Evolutionary conservation across 2,888 invertebrate genomes (phyloP), one percentile per base, ranked within the genome.

Genomic region (Dexiosoma caninum): DNA sequence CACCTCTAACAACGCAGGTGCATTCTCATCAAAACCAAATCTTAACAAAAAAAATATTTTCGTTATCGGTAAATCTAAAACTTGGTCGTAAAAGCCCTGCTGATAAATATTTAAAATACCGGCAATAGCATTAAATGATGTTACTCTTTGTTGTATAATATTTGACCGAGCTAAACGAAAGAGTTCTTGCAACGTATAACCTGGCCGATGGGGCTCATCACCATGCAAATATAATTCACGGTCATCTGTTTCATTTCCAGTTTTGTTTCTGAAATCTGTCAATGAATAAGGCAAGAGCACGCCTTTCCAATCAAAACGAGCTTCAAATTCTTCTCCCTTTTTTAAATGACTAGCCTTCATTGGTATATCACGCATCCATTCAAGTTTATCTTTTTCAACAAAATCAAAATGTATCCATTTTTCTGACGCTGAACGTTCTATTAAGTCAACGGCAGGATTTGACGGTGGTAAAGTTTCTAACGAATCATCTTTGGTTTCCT

Each of bases 161-260:
- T 94, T 92, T 0, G 95, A 95, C 69, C 94, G 91, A 35, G 94
- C 93, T 1, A 98, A 90, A 81, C 95, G 94, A 85, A 98, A 94
- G 0, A 98, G 89, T 90, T 98, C 98, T 83, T 95, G 95, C 10
- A 98, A 89, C 0, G 97, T 94, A 89, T 98, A 98, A 0, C 98
- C 98, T 2, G 98, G 96, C 79, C 97, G 92, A 80, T 94, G 95
- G 7, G 97, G 95, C 88, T 98, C 98, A 83, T 96, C 95, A 0
- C 98, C 98, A 90, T 98, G 98, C 89, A 98, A 96, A 89, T 97
- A 97, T 14, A 98, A 91, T 44, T 93, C 94, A 27, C 93, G 88
- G 4, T 89, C 86, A 81, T 92, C 92, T 57, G 91, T 91, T 60
- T 57, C 55, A 8, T 14, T 16, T 0, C 44, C 49, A 9, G 12